Evolutionary conservation across 2,113 vertebrate species (phyloP).

Genomic region (Alouatta palliata): DNA sequence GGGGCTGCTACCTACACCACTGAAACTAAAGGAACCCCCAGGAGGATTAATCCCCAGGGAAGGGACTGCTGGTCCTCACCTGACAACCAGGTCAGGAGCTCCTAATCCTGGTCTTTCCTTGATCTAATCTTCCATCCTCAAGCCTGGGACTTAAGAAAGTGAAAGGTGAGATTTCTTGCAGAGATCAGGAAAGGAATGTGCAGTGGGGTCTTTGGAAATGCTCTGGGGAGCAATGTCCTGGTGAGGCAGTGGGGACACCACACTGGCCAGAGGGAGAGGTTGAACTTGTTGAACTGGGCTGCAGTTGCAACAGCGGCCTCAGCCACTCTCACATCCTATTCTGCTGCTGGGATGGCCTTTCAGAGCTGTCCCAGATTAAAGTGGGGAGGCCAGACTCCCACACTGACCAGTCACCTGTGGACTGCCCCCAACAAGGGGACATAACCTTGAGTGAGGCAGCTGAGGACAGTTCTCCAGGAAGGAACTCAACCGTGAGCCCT

Average conservation of each 20-base stretch:
- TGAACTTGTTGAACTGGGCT: too few species aligned
- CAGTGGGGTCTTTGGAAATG: not conserved
- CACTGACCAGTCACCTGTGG: not conserved
- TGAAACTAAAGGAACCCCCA: not conserved
- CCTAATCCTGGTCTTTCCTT: conserved; percentile 72
- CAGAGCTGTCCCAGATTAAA: not conserved
- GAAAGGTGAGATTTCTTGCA: not conserved
- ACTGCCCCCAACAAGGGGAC: not conserved
- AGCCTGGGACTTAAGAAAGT: conserved; percentile 83
- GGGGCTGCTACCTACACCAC: not conserved
- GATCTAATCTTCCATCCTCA: conserved; percentile 90
- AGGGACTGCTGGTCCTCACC: not conserved
- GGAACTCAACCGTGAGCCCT: not conserved
- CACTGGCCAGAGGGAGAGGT: not conserved
- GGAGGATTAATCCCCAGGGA: not conserved
- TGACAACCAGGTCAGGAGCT: not conserved
- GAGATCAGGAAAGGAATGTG: not conserved
- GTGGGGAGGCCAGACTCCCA: not conserved
- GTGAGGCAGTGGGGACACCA: not conserved
- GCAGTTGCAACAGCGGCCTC: rapidly evolving
- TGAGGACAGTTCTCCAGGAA: not conserved
- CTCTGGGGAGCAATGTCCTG: too few species aligned
- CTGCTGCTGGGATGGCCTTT: not conserved
- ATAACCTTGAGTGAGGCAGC: not conserved
- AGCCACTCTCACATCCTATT: not conserved